Evolutionary conservation across 2,888 invertebrate genomes (phyloP).

Genomic region (Oxystoma pomonae): DNA sequence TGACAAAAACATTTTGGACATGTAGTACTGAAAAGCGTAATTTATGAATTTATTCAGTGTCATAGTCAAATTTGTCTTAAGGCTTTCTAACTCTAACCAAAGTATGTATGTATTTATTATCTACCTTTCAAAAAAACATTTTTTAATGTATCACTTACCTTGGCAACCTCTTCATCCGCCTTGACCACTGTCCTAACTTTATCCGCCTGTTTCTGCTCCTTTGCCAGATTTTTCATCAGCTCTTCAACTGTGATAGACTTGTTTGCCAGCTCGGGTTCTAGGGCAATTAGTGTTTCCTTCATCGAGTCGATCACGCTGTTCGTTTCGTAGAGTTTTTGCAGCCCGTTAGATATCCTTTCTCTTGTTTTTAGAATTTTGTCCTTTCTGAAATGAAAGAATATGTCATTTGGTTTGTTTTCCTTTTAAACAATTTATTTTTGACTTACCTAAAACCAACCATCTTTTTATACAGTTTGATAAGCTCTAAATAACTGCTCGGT

Average conservation of each 20-base stretch:
- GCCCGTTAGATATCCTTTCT: constrained; percentile 70
- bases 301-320: constrained; percentile 78
- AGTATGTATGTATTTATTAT: no score
- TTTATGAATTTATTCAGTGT: no score
- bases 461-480: constrained; percentile 72
- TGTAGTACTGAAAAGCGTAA: no score
- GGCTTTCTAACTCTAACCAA: no score
- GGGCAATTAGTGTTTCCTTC: constrained; percentile 75
- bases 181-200: constrained; percentile 74
- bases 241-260: constrained; percentile 73
- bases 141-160: constrained; percentile 48
- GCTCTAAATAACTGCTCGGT: constrained; percentile 84
- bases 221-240: constrained; percentile 69
- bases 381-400: constrained; percentile 39
- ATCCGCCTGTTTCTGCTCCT: constrained; percentile 79
- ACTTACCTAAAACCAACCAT: constrained; percentile 60
- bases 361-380: constrained; percentile 62
- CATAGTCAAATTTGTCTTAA: no score
- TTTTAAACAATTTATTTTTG: no score
- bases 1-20: no score
- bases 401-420: no score
- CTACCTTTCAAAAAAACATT: no score
- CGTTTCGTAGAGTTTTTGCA: constrained; percentile 77
- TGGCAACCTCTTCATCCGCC: constrained; percentile 79
- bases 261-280: constrained; percentile 76